These are phyloP conservation scores for Mya arenaria DNA, from an alignment of 1,140 invertebrate species.

Conservation along the genomic window DNA sequence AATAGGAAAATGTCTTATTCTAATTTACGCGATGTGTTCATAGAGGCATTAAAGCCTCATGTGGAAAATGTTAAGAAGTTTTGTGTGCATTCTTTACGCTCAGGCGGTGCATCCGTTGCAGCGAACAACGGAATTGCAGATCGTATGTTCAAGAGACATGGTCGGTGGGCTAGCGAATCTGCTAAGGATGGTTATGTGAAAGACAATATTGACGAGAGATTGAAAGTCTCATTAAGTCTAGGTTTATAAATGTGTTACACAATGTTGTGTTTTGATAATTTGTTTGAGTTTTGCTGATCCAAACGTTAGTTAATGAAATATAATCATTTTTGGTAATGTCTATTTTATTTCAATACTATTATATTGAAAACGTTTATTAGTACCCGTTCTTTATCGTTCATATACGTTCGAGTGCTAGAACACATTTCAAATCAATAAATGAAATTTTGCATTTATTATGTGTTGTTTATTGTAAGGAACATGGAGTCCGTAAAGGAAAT, in stretches of 20 bases:
- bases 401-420: too few relatives aligned
- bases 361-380: too few relatives aligned
- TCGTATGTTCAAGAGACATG: conserved; percentile 18
- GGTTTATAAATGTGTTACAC: conserved; percentile 21
- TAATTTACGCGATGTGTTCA: conserved; percentile 10
- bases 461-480: too few relatives aligned
- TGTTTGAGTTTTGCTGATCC: too few relatives aligned
- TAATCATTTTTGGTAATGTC: too few relatives aligned
- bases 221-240: not conserved
- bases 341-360: too few relatives aligned
- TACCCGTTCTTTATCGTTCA: too few relatives aligned
- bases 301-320: too few relatives aligned
- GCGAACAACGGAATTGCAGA: not conserved
- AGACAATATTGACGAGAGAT: conserved; percentile 6
- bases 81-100: conserved; percentile 39
- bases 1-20: conserved; percentile 29
- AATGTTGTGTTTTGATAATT: too few relatives aligned
- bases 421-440: too few relatives aligned
- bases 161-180: conserved; percentile 19
- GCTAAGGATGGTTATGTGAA: conserved; percentile 34
- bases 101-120: conserved; percentile 18
- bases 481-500: too few relatives aligned
- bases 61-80: conserved; percentile 22
- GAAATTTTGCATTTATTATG: too few relatives aligned
- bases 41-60: conserved; percentile 16